Evolutionary conservation across 1,140 invertebrate genomes (phyloP).

Genomic region (Brachionus asplanchnoidis): DNA sequence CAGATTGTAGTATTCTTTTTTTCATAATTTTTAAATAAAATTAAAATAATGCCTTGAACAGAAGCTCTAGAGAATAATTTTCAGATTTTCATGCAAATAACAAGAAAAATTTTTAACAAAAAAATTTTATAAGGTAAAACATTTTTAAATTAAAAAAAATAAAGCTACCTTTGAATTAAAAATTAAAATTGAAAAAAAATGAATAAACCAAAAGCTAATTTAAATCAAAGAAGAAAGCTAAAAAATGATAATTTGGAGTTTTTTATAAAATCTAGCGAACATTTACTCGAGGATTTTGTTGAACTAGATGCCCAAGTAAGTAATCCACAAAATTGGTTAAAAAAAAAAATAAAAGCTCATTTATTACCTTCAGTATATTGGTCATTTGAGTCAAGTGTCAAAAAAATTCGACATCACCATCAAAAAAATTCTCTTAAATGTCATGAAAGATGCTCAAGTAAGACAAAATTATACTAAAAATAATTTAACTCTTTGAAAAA

Average conservation of each 20-base stretch:
- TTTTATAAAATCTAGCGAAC: constrained; percentile 3
- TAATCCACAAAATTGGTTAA: neutral
- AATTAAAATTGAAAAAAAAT: neutral
- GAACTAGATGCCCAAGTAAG: constrained; percentile 15
- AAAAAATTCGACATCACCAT: constrained; percentile 19
- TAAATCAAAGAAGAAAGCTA: neutral
- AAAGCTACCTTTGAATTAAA: neutral
- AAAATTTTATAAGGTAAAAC: neutral
- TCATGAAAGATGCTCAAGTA: constrained; percentile 28
- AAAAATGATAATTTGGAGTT: constrained; percentile 18
- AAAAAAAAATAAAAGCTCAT: neutral
- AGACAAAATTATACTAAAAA: neutral
- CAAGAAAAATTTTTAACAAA: no score
- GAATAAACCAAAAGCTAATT: neutral
- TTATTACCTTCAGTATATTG: neutral
- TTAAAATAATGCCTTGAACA: no score
- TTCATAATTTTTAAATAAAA: no score
- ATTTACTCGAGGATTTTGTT: constrained; percentile 21
- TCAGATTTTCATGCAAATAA: no score
- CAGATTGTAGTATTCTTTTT: no score
- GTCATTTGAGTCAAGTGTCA: neutral
- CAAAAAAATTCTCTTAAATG: neutral
- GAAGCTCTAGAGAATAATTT: no score
- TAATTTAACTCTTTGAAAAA: neutral
- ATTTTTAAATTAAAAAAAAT: neutral